Conservation (phyloP, 2,797 vertebrate species). For the Hipposideros larvatus region DNA sequence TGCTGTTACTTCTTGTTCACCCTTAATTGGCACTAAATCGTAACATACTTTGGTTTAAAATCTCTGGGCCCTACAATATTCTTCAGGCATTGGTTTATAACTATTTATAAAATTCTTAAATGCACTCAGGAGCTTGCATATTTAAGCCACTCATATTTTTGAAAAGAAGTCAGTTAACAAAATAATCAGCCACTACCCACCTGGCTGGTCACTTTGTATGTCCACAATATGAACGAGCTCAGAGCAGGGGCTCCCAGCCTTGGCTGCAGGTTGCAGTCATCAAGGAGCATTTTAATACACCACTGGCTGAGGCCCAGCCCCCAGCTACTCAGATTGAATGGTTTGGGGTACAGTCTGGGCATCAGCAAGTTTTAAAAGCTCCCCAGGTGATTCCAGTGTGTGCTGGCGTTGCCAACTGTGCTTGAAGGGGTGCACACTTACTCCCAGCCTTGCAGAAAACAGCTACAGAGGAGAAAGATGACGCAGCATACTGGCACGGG, state of each 20-base stretch:
- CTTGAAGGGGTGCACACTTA: neutral
- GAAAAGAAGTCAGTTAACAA: neutral
- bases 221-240: neutral
- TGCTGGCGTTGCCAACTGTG: too few species aligned
- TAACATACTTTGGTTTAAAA: conserved; percentile 28
- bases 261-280: neutral
- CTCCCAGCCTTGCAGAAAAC: neutral
- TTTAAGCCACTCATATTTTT: neutral
- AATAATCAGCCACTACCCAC: neutral
- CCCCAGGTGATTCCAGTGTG: neutral
- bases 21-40: conserved; percentile 4
- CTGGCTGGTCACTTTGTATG: neutral
- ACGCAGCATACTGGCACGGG: neutral
- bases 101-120: neutral
- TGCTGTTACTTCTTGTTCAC: neutral
- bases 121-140: neutral
- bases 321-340: neutral
- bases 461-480: neutral
- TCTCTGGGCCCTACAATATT: neutral
- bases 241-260: neutral
- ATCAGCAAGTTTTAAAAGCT: neutral
- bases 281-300: neutral
- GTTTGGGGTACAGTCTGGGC: neutral
- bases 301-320: neutral
- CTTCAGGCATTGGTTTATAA: neutral